Base-by-base conservation (phyloP, 2,888 invertebrate genomes). In the Neelides folsomi region DNA sequence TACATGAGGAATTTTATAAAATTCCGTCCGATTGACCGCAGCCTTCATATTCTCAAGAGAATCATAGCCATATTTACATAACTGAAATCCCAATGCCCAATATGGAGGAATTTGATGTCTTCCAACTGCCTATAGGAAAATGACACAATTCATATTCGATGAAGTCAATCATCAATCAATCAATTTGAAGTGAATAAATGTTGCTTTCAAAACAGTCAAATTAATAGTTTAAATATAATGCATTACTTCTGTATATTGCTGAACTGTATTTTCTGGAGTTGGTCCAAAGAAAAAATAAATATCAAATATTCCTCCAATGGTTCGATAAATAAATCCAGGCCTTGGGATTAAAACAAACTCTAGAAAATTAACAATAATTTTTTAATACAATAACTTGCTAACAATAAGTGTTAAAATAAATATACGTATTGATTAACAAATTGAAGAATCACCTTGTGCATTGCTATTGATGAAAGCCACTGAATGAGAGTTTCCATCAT, bases 71-170 rank as follows among this genome's bases (percentile, higher is more conserved):
- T 70, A 80, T 35, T 53, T 78, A 75, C 86, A 85, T 20, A 89
- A 72, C 71, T 90, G 90, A 70, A 87, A 90, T 1, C 90, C 90
- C 1, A 90, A 75, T 1, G 82, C 74, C 90, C 90, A 92, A 68
- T 84, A 86, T 0, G 89, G 87, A 1, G 89, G 89, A 76, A 90
- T 76, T 66, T 78, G 77, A 0, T 88, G 85, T 52, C 77, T 73
- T 0, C 88, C 88, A 3, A 89, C 75, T 8, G 61, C 62, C 56
- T 58, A 37, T 5, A 12, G 7, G 37, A 9, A 35, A 50, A 13
- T n/a, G 13, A n/a, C 4, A 49, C n/a, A 42, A n/a, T 13, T 16
- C 8, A 16, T 2, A 9, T 38, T 38, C 38, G 5, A 19, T 39
- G 18, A 7, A 34, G 27, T n/a, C n/a, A n/a, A n/a, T n/a, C n/a